A percentile compares a stretch with the other conserved stretches of the same genome.
Conservation (phyloP, 2,797 vertebrate species). For the Heteromormyrus szaboi region DNA sequence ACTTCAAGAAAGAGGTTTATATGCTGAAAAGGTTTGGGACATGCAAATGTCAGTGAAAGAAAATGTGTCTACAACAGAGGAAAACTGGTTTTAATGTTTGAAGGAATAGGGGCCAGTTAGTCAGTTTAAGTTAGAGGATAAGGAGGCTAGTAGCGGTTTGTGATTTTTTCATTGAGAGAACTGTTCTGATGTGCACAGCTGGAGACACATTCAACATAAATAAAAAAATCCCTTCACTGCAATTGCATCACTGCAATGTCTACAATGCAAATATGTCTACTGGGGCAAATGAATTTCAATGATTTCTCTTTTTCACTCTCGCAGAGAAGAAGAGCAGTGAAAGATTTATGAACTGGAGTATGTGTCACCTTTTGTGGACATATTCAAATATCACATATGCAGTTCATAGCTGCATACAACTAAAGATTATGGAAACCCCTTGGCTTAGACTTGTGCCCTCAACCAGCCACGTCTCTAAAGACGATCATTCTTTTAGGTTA, state of each 20-base stretch:
- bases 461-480: neutral
- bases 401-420: neutral
- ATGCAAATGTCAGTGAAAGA: neutral
- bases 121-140: neutral
- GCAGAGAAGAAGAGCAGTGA: neutral
- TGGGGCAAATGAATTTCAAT: neutral
- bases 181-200: neutral
- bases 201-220: neutral
- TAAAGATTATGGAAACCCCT: neutral
- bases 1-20: neutral
- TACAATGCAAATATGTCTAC: neutral
- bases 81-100: neutral
- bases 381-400: conserved; percentile 5
- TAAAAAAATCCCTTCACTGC: neutral
- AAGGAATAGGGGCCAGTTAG: neutral
- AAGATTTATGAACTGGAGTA: neutral
- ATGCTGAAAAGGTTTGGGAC: neutral
- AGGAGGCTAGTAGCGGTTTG: neutral
- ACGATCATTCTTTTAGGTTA: neutral
- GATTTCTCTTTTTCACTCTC: neutral
- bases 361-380: neutral
- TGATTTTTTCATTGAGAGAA: neutral
- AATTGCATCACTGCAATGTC: neutral
- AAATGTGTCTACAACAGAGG: neutral
- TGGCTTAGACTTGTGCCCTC: neutral